Conservation (phyloP, 2,797 vertebrate genomes). For the Pseudochirops corinnae region DNA sequence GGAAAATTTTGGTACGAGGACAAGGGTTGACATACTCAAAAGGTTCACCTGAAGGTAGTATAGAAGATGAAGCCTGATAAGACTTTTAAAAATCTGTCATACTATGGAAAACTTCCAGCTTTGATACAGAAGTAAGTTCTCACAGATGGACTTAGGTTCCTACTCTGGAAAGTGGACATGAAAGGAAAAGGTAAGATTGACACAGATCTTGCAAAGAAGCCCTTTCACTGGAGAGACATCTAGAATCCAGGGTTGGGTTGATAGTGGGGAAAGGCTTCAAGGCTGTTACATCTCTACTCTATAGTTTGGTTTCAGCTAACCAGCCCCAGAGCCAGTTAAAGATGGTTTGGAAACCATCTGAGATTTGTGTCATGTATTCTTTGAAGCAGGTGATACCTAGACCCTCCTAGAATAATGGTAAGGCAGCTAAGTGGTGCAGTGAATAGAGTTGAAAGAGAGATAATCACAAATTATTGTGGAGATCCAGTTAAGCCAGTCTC, state of each 20-base stretch:
- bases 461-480: background rate
- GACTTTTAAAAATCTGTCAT: background rate
- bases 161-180: background rate
- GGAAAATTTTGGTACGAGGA: background rate
- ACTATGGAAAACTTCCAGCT: background rate
- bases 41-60: background rate
- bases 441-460: background rate
- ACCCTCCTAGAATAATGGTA: background rate
- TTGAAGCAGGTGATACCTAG: background rate
- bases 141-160: background rate
- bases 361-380: background rate
- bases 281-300: background rate
- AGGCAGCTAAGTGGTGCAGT: background rate
- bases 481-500: background rate
- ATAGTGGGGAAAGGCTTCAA: background rate
- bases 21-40: background rate
- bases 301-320: background rate
- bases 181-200: background rate
- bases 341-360: background rate
- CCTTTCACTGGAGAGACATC: background rate
- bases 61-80: background rate
- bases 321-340: background rate
- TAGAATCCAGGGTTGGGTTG: background rate
- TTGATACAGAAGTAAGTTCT: background rate
- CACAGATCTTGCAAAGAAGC: slow-evolving; percentile 7